These are phyloP conservation scores for Nephrotoma appendiculata DNA, from an alignment of 2,888 invertebrate genomes.

Conservation along the genomic window DNA sequence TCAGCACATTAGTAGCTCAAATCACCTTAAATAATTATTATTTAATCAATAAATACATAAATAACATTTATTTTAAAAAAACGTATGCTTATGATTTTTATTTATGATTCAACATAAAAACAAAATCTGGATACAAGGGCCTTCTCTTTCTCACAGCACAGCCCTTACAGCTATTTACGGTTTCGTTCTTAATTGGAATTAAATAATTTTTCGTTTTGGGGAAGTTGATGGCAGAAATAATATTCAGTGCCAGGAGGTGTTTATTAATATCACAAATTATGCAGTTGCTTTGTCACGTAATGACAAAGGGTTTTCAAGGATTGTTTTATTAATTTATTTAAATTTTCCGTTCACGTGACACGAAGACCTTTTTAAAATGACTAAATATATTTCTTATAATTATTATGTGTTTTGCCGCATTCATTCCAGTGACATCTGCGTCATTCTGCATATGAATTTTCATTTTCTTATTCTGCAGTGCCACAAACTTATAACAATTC, in stretches of 20 bases:
- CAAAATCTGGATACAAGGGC: not conserved
- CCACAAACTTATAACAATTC: too few species aligned
- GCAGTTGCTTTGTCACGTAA: not conserved
- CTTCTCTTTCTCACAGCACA: not conserved
- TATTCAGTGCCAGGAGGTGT: not conserved
- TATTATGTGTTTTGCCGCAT: not conserved
- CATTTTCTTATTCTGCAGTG: too few species aligned
- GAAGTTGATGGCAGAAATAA: not conserved
- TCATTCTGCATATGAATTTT: too few species aligned
- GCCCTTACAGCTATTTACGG: not conserved
- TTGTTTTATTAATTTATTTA: not conserved
- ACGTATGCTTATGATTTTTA: not conserved
- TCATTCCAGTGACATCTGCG: not conserved
- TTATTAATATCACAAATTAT: not conserved
- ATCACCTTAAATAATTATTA: not conserved
- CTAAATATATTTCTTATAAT: not conserved
- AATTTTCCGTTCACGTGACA: not conserved
- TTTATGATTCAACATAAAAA: not conserved
- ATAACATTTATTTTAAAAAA: not conserved
- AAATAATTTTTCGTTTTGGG: not conserved
- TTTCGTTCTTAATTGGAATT: not conserved
- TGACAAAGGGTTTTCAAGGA: not conserved
- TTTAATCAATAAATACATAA: not conserved
- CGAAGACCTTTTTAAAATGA: not conserved
- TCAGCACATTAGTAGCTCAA: not conserved